Base-by-base conservation (phyloP, 2,888 invertebrate species). In the Cristatella mucedo region DNA sequence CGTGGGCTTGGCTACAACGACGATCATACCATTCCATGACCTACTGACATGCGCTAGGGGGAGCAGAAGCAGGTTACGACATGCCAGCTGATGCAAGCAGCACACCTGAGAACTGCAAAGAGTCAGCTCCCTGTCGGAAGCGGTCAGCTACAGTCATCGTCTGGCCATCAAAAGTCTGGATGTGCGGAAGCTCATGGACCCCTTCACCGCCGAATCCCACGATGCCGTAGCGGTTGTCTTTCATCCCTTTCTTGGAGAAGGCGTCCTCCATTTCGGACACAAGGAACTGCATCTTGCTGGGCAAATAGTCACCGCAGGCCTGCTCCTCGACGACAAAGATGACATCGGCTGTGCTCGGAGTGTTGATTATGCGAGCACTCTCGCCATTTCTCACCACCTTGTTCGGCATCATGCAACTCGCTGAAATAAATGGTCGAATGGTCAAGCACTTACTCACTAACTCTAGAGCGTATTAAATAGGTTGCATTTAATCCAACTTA, bases 321-420 rank as follows among this genome's bases (percentile, higher is more conserved):
- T 80, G 80, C 2, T 85, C 83, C 57, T 87, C 85, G 7, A 86
- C 74, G 1, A 80, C 72, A 41, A 87, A 70, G 0, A 87, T 69
- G 41, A 87, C 71, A 56, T 87, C 87, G 2, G 82, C 85, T 46
- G 81, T 74, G n/a, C n/a, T n/a, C n/a, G n/a, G n/a, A n/a, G n/a
- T n/a, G n/a, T n/a, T n/a, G n/a, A n/a, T n/a, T n/a, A n/a, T n/a
- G n/a, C n/a, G n/a, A n/a, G n/a, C n/a, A n/a, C n/a, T n/a, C n/a
- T n/a, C n/a, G n/a, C n/a, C n/a, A n/a, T n/a, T n/a, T n/a, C n/a
- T n/a, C n/a, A n/a, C n/a, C n/a, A n/a, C n/a, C n/a, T n/a, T n/a
- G n/a, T n/a, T n/a, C n/a, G n/a, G n/a, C n/a, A n/a, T n/a, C n/a
- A n/a, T n/a, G n/a, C n/a, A n/a, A n/a, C n/a, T n/a, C n/a, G n/a